Conservation (phyloP, 2,797 vertebrate genomes). For the Zonotrichia albicollis region DNA sequence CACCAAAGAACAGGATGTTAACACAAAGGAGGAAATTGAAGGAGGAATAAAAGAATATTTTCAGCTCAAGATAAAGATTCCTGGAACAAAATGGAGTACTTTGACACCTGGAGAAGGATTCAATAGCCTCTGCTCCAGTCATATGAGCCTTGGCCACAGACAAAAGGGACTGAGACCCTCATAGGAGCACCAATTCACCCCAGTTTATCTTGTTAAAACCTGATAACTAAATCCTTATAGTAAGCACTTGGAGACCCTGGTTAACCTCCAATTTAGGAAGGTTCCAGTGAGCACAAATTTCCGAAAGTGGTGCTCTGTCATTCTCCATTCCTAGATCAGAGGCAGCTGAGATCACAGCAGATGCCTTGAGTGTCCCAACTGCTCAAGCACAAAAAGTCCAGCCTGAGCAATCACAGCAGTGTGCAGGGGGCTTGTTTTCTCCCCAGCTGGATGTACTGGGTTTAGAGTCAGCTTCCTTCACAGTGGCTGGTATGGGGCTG, state of each 20-base stretch:
- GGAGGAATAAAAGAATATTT: not conserved
- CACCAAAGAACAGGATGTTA: not conserved
- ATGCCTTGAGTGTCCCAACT: not conserved
- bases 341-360: not conserved
- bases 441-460: not conserved
- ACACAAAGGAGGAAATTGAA: not conserved
- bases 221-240: not conserved
- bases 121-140: not conserved
- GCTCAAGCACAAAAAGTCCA: not conserved
- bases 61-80: not conserved
- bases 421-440: fast-evolving
- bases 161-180: not conserved
- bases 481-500: not conserved
- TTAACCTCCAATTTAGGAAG: not conserved
- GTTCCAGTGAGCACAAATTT: not conserved
- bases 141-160: not conserved
- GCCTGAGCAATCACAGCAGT: not conserved
- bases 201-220: not conserved
- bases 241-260: not conserved
- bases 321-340: not conserved
- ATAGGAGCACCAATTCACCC: not conserved
- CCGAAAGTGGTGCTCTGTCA: not conserved
- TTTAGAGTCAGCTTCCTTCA: not conserved
- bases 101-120: not conserved
- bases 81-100: not conserved